phyloP scores from a whole-genome alignment of 1,140 invertebrate species.

The Monomorium pharaonis region DNA sequence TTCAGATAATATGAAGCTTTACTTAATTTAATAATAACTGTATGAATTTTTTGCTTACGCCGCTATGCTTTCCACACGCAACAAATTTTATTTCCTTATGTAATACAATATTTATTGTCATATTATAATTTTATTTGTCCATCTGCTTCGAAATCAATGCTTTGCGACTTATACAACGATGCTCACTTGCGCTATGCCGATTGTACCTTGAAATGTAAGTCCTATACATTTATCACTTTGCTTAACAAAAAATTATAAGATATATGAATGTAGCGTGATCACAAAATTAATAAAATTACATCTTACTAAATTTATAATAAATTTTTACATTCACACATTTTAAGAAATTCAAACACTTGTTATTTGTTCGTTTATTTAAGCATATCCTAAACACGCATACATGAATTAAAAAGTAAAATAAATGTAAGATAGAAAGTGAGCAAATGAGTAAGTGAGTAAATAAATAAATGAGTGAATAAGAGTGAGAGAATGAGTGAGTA shows the following conservation, averaged over 20 bases:
- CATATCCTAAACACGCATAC: conserved; percentile 65
- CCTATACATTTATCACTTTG: background rate
- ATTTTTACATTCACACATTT: conserved; percentile 1
- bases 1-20: conserved; percentile 85
- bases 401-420: conserved; percentile 51
- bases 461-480: background rate
- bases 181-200: conserved; percentile 60
- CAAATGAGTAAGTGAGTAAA: background rate
- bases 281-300: background rate
- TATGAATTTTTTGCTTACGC: conserved; percentile 80
- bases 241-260: conserved; percentile 23
- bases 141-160: conserved; percentile 71
- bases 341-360: conserved; percentile 27
- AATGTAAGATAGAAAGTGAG: conserved; percentile 29
- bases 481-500: background rate
- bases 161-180: conserved; percentile 60
- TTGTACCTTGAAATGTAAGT: conserved; percentile 73
- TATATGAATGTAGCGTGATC: background rate
- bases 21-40: conserved; percentile 80
- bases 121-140: conserved; percentile 59
- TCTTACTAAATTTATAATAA: conserved; percentile 16
- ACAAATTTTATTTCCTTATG: conserved; percentile 58
- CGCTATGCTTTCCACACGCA: conserved; percentile 84
- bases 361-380: conserved; percentile 60
- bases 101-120: conserved; percentile 42